A percentile compares a stretch with the other conserved stretches of the same genome.
phyloP scores from a whole-genome alignment of 2,797 vertebrate species.

The Notoglanidium macrostoma region DNA sequence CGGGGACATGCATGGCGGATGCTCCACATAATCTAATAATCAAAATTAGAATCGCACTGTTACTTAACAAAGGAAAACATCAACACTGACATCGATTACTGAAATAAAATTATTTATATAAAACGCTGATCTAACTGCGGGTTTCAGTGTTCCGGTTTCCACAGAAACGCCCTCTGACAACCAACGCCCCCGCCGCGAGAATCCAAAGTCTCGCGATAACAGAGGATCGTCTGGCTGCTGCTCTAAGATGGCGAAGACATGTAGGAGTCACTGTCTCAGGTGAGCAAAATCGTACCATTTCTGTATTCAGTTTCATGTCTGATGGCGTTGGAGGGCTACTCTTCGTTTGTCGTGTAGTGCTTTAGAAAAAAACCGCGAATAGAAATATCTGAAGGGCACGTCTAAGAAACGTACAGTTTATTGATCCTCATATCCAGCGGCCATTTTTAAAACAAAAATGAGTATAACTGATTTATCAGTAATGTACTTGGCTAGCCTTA shows the following conservation, averaged over 20 bases:
- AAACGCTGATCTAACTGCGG: neutral
- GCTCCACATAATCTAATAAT: neutral
- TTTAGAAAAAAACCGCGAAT: neutral
- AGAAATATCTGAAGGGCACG: neutral
- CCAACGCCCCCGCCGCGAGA: neutral
- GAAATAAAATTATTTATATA: neutral
- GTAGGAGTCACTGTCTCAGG: conserved; percentile 50
- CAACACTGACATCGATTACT: neutral
- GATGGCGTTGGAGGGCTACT: too few relatives aligned
- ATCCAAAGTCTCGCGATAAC: conserved; percentile 46
- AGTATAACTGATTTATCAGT: neutral
- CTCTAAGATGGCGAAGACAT: conserved; percentile 57
- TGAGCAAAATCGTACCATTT: conserved; percentile 39
- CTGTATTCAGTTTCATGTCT: neutral
- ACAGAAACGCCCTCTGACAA: neutral
- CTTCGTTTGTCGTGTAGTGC: neutral
- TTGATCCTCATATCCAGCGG: conserved; percentile 39
- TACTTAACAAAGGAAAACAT: neutral
- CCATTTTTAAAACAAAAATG: conserved; percentile 49
- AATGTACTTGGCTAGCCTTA: too few relatives aligned
- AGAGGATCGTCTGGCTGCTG: conserved; percentile 39
- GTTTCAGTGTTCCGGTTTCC: neutral
- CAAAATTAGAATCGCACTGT: neutral
- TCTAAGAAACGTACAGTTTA: conserved; percentile 7
- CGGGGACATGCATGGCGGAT: neutral